Evolutionary conservation across 2,888 invertebrate species (phyloP).

Genomic region (Nomada fucata): DNA sequence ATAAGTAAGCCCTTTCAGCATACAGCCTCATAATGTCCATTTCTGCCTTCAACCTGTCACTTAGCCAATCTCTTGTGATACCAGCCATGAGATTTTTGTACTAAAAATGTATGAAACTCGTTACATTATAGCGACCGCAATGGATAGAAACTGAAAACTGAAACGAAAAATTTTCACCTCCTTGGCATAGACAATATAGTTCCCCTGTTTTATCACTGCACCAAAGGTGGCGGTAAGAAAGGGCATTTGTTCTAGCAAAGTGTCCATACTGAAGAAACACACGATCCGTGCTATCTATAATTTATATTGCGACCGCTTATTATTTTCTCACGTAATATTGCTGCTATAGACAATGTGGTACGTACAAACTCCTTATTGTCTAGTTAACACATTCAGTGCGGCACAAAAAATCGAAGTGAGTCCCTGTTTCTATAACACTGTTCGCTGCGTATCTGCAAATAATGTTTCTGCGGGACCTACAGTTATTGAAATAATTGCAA

Average conservation of each 20-base stretch:
- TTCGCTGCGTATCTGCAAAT: too few relatives aligned
- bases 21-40: constrained; percentile 1
- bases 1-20: not conserved
- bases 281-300: not conserved
- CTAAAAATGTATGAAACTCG: not conserved
- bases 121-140: not conserved
- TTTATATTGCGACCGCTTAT: not conserved
- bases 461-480: too few relatives aligned
- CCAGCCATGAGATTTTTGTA: not conserved
- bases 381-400: too few relatives aligned
- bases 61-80: constrained; percentile 8
- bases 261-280: not conserved
- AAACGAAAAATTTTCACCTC: constrained; percentile 10
- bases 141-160: not conserved
- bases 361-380: not conserved
- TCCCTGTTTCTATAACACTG: too few relatives aligned
- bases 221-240: not conserved
- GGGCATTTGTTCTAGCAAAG: not conserved
- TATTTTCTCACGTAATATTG: not conserved
- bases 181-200: not conserved
- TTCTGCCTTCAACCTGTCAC: not conserved
- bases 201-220: not conserved
- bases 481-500: too few relatives aligned
- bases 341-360: not conserved
- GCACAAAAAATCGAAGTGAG: too few relatives aligned